These are phyloP conservation scores for Sitobion miscanthi DNA, from an alignment of 1,140 invertebrate genomes.

Conservation along the genomic window DNA sequence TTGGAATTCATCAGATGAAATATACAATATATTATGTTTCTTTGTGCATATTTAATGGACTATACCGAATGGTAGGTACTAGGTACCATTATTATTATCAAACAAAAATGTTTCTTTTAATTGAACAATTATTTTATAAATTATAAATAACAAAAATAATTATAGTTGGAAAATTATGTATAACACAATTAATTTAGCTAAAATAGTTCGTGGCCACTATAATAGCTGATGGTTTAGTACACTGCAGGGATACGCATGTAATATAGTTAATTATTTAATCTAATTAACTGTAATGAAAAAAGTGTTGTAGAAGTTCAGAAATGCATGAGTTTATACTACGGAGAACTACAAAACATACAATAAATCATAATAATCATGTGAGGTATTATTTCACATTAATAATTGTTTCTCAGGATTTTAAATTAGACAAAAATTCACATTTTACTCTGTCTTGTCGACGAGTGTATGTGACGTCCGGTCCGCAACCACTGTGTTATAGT, in stretches of 20 bases:
- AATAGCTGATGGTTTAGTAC: neutral
- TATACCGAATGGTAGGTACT: neutral
- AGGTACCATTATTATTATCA: neutral
- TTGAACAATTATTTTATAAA: neutral
- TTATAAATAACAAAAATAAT: slow-evolving; percentile 4
- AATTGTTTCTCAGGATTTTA: neutral
- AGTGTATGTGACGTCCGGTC: neutral
- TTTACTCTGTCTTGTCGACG: neutral
- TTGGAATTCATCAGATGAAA: slow-evolving; percentile 9
- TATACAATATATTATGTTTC: neutral
- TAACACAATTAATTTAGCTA: neutral
- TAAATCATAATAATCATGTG: neutral
- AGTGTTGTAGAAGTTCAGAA: neutral
- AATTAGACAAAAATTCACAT: neutral
- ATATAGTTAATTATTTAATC: neutral
- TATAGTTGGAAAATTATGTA: neutral
- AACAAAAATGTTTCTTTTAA: neutral
- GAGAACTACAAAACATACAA: neutral
- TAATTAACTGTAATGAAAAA: neutral
- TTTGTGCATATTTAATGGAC: neutral
- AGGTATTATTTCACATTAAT: neutral
- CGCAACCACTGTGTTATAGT: neutral
- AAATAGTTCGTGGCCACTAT: neutral
- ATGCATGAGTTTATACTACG: neutral
- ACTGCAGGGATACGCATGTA: neutral